Conservation (phyloP, 2,797 vertebrate genomes). For the Peromyscus attwateri region DNA sequence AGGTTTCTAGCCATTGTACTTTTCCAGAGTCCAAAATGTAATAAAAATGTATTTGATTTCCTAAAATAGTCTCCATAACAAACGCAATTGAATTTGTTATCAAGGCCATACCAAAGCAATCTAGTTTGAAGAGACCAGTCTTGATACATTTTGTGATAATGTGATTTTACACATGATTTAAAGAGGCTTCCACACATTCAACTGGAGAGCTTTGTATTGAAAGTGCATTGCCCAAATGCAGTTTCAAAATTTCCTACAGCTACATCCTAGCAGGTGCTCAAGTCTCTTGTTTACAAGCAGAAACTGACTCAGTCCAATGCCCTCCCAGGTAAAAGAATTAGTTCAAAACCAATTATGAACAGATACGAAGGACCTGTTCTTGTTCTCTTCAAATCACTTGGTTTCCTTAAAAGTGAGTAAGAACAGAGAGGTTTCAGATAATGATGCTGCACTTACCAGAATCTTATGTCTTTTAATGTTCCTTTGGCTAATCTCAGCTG, state of each 20-base stretch:
- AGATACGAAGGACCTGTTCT: conserved; percentile 17
- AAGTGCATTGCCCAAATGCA: conserved; percentile 58
- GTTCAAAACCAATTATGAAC: conserved; percentile 60
- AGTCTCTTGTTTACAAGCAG: conserved; percentile 64
- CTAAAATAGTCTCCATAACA: conserved; percentile 58
- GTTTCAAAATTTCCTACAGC: conserved; percentile 70
- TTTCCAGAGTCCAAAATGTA: conserved; percentile 71
- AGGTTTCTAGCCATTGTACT: neutral
- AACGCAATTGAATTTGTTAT: conserved; percentile 46
- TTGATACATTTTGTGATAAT: conserved; percentile 57
- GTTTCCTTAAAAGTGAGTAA: neutral
- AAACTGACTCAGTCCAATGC: conserved; percentile 57
- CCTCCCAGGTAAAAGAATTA: conserved; percentile 22
- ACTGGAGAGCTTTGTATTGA: conserved; percentile 55
- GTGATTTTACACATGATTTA: conserved; percentile 64
- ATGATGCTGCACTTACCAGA: conserved; percentile 89
- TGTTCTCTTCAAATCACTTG: conserved; percentile 2
- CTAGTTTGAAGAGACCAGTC: conserved; percentile 63
- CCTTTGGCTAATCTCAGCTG: conserved; percentile 99
- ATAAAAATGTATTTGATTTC: conserved; percentile 66
- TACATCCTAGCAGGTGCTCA: conserved; percentile 26
- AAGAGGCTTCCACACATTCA: conserved; percentile 27
- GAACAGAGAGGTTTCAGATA: conserved; percentile 49
- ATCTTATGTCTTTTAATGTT: conserved; percentile 98
- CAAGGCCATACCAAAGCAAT: conserved; percentile 44